Base-by-base conservation (phyloP, 1,140 invertebrate genomes). In the Daktulosphaira vitifoliae region DNA sequence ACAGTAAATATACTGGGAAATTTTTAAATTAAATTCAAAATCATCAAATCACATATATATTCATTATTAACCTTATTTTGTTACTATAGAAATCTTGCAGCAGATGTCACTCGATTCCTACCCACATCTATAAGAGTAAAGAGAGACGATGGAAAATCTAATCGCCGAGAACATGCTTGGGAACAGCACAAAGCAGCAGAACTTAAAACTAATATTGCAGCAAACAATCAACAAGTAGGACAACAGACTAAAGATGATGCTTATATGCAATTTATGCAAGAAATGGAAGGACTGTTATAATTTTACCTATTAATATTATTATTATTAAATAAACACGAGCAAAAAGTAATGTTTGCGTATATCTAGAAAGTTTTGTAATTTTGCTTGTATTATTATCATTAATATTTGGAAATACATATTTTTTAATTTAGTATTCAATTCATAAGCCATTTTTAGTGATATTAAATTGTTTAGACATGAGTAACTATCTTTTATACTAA, bases 261-360 rank as follows among this genome's bases (percentile, higher is more conserved):
- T 37, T 98, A 98, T 72, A 86, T 92, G 78, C 90, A 94, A 73
- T 98, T 98, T 75, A 97, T 98, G 93, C 87, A 89, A 76, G 95
- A 98, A 81, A 96, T 98, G 93, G 84, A 96, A 76, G 90, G 87
- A 42, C 77, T 97, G 23, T 80, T 97, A 71, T 96, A 82, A 73
- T 75, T 42, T 67, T 15, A 20, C 23, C 26, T 25, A 15, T 38
- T n/a, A n/a, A n/a, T n/a, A n/a, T n/a, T n/a, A n/a, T n/a, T n/a
- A n/a, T n/a, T n/a, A n/a, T n/a, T n/a, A n/a, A n/a, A n/a, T n/a
- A n/a, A n/a, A n/a, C n/a, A n/a, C n/a, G n/a, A n/a, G n/a, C n/a
- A n/a, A n/a, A n/a, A n/a, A n/a, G n/a, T n/a, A n/a, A n/a, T n/a
- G n/a, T n/a, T n/a, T n/a, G n/a, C n/a, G n/a, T n/a, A n/a, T n/a